phyloP scores from a whole-genome alignment of 2,797 vertebrate species.

The Tinamus major region DNA sequence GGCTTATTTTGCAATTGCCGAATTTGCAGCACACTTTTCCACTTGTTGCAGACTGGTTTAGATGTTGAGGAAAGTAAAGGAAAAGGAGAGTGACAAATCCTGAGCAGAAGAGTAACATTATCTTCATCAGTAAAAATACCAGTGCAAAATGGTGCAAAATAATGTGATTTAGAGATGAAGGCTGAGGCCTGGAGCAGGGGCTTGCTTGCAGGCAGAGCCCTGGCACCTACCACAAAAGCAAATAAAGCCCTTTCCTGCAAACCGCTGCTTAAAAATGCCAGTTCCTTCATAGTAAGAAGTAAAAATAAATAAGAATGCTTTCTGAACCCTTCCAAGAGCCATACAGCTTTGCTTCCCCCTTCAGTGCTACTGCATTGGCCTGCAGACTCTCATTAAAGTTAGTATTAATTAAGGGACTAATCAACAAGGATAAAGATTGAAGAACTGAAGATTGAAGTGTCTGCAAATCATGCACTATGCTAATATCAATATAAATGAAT shows the following conservation, averaged over 20 bases:
- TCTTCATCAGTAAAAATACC: neutral
- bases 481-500: neutral
- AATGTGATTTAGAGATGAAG: neutral
- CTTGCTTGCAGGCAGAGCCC: neutral
- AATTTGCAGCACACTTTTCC: neutral
- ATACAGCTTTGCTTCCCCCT: neutral
- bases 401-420: neutral
- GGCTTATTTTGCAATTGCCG: neutral
- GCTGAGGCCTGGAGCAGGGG: neutral
- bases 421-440: neutral
- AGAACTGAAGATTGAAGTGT: neutral
- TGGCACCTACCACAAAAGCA: neutral
- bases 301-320: neutral
- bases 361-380: neutral
- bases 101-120: neutral
- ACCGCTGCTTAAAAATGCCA: neutral
- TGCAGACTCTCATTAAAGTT: neutral
- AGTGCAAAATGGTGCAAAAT: neutral
- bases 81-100: neutral
- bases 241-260: neutral
- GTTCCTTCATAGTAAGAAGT: neutral
- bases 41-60: neutral
- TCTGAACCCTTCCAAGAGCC: neutral
- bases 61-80: neutral
- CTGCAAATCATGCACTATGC: neutral